Base-by-base conservation (phyloP, 2,888 invertebrate species). In the Meandrusa payeni region DNA sequence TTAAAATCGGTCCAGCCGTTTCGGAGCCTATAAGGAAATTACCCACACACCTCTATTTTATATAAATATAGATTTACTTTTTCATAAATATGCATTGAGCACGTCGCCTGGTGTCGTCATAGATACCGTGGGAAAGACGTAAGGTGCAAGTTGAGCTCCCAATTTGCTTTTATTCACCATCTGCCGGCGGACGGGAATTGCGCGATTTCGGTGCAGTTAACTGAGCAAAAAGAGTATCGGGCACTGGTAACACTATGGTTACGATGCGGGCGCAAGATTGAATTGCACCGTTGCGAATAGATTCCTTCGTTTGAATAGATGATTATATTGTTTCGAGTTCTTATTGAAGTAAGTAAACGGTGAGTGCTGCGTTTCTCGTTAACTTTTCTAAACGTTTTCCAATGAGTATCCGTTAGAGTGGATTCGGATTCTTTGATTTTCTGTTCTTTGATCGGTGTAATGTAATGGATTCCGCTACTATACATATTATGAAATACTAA, bases 111-210 rank as follows among this genome's bases (percentile, higher is more conserved):
- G 27, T 27, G 17, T 20, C 37, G 37, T 43, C 44, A 34, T 33
- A 22, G 52, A 60, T 59, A 63, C 50, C 73, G 77, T 78, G 76
- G 71, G 79, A 76, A 77, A 51, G 55, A 55, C 46, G 52, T 42
- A 50, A 36, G 48, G 50, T 48, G 66, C 66, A 69, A 77, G 74
- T 72, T 74, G 73, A 64, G 61, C 52, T 51, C 61, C 69, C 71
- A 73, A 70, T 75, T 78, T 70, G 67, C 71, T 67, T 71, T 73
- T 72, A 63, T 65, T 59, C 64, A 64, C 56, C 68, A 68, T 65
- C 67, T 69, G 67, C 65, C 53, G 56, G 50, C 42, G 51, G 51
- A 54, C 47, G 47, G 44, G 52, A 64, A 69, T 67, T 68, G 68
- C 64, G 55, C 61, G 64, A 69, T 70, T 74, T 69, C 44, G 63